A percentile compares a stretch with the other conserved stretches of the same genome.
Conservation (phyloP, 2,797 vertebrate genomes). For the Echeneis naucrates region DNA sequence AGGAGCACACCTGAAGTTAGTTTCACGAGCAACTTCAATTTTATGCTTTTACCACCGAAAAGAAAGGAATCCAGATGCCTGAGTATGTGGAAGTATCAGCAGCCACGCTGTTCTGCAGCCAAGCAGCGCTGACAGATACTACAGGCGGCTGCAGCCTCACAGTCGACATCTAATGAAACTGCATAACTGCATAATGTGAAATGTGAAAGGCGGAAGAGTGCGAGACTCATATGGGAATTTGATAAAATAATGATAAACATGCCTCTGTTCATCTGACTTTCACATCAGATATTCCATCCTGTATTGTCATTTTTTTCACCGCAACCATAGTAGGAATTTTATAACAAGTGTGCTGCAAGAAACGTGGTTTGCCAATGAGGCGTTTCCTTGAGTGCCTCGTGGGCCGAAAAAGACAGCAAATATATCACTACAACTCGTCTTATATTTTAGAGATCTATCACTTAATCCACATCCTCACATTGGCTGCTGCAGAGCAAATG, state of each 20-base stretch:
- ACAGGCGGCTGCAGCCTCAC: conserved; percentile 3
- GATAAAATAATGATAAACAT: not conserved
- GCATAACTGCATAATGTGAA: conserved; percentile 5
- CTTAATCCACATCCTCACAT: not conserved
- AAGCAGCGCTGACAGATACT: not conserved
- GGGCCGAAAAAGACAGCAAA: not conserved
- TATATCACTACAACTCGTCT: not conserved
- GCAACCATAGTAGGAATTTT: too few relatives aligned
- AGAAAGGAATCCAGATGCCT: not conserved
- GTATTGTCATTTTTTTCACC: too few relatives aligned
- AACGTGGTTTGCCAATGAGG: too few relatives aligned
- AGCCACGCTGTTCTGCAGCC: not conserved
- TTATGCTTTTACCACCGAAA: not conserved
- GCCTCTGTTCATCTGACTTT: not conserved
- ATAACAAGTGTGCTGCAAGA: too few relatives aligned
- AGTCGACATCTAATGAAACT: conserved; percentile 2
- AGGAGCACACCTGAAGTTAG: not conserved
- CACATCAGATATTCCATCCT: not conserved
- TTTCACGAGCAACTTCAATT: not conserved
- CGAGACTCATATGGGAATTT: conserved; percentile 11
- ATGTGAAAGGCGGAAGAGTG: not conserved
- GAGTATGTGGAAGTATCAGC: too few relatives aligned
- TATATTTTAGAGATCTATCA: not conserved
- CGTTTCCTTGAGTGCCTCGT: not conserved
- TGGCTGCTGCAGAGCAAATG: not conserved